A percentile compares a stretch with the other conserved stretches of the same genome.
Conservation (phyloP, 2,113 vertebrate species). For the Procavia capensis region DNA sequence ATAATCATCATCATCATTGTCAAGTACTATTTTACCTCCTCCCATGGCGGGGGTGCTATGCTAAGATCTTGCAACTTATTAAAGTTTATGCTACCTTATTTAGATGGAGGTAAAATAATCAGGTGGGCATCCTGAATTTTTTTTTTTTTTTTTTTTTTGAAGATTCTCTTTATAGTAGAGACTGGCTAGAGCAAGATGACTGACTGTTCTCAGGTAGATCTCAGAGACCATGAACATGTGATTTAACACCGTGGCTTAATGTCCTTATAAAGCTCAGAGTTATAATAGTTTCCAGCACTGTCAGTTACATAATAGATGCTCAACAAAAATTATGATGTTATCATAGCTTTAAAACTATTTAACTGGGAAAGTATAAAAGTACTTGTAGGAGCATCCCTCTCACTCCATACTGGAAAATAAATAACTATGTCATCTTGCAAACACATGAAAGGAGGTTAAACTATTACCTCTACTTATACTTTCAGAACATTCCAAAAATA, state of each 20-base stretch:
- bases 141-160: background rate
- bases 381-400: background rate
- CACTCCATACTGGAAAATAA: background rate
- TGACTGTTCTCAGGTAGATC: background rate
- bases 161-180: background rate
- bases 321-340: background rate
- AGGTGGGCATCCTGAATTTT: background rate
- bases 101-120: background rate
- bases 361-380: background rate
- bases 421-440: background rate
- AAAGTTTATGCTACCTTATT: background rate
- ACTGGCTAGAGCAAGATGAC: background rate
- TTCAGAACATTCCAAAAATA: slow-evolving; percentile 20
- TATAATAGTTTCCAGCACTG: background rate
- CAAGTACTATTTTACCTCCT: background rate
- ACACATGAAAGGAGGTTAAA: background rate
- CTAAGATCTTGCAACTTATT: background rate
- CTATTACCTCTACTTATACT: background rate
- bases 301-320: background rate
- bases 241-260: background rate
- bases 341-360: background rate
- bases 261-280: background rate
- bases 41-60: background rate
- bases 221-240: background rate
- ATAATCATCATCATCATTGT: background rate